These are phyloP conservation scores for Caretta caretta DNA, from an alignment of 2,113 vertebrate genomes.

Conservation along the genomic window DNA sequence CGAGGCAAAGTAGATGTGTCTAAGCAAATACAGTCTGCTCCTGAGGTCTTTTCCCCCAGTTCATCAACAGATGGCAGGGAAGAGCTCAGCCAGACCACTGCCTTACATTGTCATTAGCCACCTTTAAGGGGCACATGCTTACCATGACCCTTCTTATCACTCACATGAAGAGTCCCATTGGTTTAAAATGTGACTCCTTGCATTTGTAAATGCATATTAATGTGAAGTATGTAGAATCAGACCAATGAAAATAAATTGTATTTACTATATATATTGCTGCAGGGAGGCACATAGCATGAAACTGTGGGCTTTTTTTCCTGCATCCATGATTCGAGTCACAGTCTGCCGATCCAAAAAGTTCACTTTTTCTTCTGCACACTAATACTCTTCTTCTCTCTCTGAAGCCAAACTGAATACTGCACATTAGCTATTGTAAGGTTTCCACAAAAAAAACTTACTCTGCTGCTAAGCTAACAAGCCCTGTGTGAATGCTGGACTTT, in stretches of 20 bases:
- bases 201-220: background rate
- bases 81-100: too few relatives aligned
- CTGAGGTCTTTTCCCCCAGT: background rate
- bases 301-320: background rate
- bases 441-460: background rate
- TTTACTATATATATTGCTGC: background rate
- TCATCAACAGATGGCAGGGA: too few relatives aligned
- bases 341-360: background rate
- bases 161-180: background rate
- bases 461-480: background rate
- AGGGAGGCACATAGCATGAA: background rate
- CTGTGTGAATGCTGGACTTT: background rate
- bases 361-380: background rate
- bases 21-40: background rate
- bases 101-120: background rate
- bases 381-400: background rate
- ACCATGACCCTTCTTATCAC: background rate
- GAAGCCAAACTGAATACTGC: background rate
- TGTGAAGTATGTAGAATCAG: background rate
- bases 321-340: background rate
- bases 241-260: background rate
- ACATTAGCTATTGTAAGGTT: background rate
- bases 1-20: background rate
- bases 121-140: background rate
- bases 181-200: background rate